Evolutionary conservation across 2,888 invertebrate genomes (phyloP).

Genomic region (Agrenia bidenticulata): DNA sequence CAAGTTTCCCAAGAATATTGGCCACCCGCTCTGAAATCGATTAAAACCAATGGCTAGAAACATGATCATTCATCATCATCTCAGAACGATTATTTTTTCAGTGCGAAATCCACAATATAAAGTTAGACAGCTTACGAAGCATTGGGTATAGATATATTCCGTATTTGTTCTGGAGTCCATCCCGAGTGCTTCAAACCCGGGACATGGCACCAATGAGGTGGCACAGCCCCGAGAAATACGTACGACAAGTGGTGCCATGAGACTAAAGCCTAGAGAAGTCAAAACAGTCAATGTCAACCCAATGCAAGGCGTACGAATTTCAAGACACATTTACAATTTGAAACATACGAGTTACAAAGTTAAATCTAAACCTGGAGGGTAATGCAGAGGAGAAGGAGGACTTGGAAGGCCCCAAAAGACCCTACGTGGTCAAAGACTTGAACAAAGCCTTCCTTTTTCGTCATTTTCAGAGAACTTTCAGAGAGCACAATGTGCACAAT

Average conservation of each 20-base stretch:
- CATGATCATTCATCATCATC: neutral
- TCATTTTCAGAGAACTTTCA: no score
- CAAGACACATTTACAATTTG: no score
- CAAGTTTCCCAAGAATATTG: slow-evolving; percentile 43
- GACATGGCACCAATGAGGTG: slow-evolving; percentile 48
- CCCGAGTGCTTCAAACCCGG: slow-evolving; percentile 17
- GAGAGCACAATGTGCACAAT: no score
- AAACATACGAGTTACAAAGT: no score
- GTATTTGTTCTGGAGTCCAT: slow-evolving; percentile 48
- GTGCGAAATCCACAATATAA: neutral
- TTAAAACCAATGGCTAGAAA: neutral
- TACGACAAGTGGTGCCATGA: slow-evolving; percentile 47
- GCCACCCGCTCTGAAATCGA: slow-evolving; percentile 7
- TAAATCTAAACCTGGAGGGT: slow-evolving; percentile 43
- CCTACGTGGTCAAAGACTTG: slow-evolving; percentile 44
- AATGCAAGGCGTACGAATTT: no score
- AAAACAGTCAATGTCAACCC: no score
- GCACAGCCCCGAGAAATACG: slow-evolving; percentile 50
- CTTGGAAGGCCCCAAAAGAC: slow-evolving; percentile 40
- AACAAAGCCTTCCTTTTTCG: slow-evolving; percentile 43
- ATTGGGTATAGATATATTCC: slow-evolving; percentile 46
- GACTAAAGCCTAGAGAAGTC: slow-evolving; percentile 31
- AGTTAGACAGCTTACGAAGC: neutral
- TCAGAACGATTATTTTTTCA: no score
- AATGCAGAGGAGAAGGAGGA: slow-evolving; percentile 34